Evolutionary conservation across 23 tunicate genomes (phyloP).

Genomic region (Corella eumyota): DNA sequence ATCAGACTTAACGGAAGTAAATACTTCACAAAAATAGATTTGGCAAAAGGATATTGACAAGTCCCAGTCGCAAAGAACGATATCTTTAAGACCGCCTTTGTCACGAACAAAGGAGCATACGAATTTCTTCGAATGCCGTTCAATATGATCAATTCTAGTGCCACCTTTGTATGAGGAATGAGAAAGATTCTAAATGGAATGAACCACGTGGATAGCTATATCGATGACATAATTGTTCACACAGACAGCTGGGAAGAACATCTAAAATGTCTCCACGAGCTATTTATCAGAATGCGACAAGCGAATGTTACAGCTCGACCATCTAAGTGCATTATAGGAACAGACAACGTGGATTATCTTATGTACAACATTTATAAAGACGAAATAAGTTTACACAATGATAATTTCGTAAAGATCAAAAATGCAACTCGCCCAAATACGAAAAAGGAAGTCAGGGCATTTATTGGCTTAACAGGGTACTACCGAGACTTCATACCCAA

Average conservation of each 20-base stretch:
- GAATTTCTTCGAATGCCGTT: constrained; percentile 22
- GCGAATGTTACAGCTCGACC: background rate
- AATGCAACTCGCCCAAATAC: constrained; percentile 14
- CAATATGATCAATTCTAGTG: constrained; percentile 6
- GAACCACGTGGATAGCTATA: constrained; percentile 1
- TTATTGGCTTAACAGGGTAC: constrained; percentile 13
- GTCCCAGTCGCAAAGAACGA: constrained; percentile 8
- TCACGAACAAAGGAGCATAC: constrained; percentile 11
- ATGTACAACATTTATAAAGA: background rate
- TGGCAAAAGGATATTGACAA: constrained; percentile 5
- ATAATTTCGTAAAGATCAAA: constrained; percentile 2
- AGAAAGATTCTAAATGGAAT: background rate
- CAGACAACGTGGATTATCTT: background rate
- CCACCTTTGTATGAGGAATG: constrained; percentile 10
- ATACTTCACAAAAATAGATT: constrained; percentile 6
- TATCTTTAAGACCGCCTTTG: constrained; percentile 1
- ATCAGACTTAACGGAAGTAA: background rate
- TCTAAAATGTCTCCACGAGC: background rate
- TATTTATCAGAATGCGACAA: background rate
- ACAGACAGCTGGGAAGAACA: constrained; percentile 6
- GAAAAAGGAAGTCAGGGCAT: constrained; percentile 11
- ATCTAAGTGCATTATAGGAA: background rate
- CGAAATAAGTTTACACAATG: background rate
- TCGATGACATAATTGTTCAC: constrained; percentile 13
- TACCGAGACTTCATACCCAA: constrained; percentile 11